Base-by-base conservation (phyloP, 2,888 invertebrate species). In the Volucella inanis region DNA sequence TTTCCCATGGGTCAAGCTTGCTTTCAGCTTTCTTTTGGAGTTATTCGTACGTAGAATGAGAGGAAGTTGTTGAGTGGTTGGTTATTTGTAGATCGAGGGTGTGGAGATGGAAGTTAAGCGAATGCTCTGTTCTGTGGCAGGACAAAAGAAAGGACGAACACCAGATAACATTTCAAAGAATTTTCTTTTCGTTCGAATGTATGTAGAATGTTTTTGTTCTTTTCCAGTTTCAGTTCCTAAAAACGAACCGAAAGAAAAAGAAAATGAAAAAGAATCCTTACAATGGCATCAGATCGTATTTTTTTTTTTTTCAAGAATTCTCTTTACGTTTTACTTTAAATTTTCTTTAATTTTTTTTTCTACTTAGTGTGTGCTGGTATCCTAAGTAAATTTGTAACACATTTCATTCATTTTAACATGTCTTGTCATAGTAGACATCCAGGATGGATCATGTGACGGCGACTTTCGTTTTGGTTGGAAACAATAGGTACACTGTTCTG, bases 131-230 rank as follows among this genome's bases (percentile, higher is more conserved):
- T 12, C 47, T 68, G 6, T 6, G 50, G 14, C 49, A 64, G 62
- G 74, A 83, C 83, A 83, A 83, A 78, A 74, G 74, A 83, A 78
- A 18, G 78, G 78, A 83, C 72, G 72, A 74, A 78, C 83, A 68
- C 18, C 38, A 76, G 76, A 76, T 61, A 68, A 68, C 76, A 61
- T 67, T 68, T 61, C 67, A 54, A 71, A 72, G 71, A 49, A 67
- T 72, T 55, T 54, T 54, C 67, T 38, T 50, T 70, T 14, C 31
- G 22, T 65, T 55, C 55, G 41, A 49, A 75, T 39, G 18, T 18
- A 18, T 2, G 22, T 41, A 38, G 43, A 68, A 10, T 45, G 55
- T 47, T 68, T 62, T 47, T 41, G 11, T 47, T 14, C 47, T 47
- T 47, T 1, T 1, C 10, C 41, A 31, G 3, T 49, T 45, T 49